phyloP scores from a whole-genome alignment of 2,113 vertebrate species.

The Stegostoma tigrinum region DNA sequence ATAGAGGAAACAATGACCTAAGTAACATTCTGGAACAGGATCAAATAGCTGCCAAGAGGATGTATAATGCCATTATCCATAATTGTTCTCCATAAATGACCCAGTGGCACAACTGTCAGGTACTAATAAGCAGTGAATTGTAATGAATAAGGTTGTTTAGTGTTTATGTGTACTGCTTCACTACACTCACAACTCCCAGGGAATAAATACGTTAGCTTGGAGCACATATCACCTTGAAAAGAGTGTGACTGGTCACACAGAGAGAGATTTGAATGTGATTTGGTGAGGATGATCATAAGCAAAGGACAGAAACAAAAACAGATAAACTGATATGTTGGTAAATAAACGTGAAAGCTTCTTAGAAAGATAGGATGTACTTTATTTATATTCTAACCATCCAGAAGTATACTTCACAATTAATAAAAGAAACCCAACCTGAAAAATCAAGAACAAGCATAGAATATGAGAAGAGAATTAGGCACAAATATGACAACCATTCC shows the following conservation, averaged over 20 bases:
- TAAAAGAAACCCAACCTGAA: background rate
- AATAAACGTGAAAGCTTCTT: background rate
- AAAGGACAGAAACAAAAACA: background rate
- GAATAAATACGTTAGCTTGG: background rate
- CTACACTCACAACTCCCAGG: background rate
- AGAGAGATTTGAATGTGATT: background rate
- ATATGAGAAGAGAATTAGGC: background rate
- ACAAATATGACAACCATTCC: background rate
- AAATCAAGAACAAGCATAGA: background rate
- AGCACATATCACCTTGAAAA: background rate
- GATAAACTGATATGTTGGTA: background rate
- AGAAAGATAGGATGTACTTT: background rate
- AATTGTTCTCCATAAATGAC: constrained; percentile 20
- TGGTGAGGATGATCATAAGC: background rate
- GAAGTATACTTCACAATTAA: background rate
- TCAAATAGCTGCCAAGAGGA: background rate
- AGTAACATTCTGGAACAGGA: background rate
- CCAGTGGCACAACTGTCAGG: background rate
- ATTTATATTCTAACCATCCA: background rate
- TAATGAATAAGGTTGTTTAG: constrained; percentile 12
- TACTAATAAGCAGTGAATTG: constrained; percentile 14
- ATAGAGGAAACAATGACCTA: background rate
- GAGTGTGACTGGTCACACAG: background rate
- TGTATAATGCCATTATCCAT: background rate
- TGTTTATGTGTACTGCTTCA: background rate